phyloP scores from a whole-genome alignment of 2,888 invertebrate genomes.

The Drosophila nigricruria region DNA sequence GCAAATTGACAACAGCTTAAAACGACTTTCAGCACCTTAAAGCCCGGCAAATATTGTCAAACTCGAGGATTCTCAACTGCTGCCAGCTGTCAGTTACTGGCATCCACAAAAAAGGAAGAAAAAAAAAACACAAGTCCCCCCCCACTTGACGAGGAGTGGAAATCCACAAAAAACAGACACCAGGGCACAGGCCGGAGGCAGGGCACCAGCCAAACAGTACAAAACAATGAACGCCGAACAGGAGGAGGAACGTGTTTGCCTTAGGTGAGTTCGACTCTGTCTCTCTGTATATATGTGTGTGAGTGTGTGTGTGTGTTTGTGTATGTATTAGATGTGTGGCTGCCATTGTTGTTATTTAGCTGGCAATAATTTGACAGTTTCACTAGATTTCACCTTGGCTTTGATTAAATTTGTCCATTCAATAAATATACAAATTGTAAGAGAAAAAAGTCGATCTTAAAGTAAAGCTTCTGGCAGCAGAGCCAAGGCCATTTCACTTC shows the following conservation, averaged over 20 bases:
- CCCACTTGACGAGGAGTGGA: conserved; percentile 51
- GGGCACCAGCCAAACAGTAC: conserved; percentile 27
- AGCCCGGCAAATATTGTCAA: conserved; percentile 56
- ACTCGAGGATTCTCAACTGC: conserved; percentile 39
- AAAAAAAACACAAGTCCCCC: conserved; percentile 21
- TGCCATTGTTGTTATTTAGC: conserved; percentile 17
- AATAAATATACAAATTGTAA: conserved; percentile 27
- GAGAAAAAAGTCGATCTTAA: conserved; percentile 1
- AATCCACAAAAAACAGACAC: conserved; percentile 22
- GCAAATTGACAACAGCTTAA: conserved; percentile 78
- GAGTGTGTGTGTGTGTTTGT: background rate
- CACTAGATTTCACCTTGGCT: conserved; percentile 30
- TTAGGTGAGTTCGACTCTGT: conserved; percentile 66
- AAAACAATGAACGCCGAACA: conserved; percentile 67
- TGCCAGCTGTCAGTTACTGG: conserved; percentile 28
- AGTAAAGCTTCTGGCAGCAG: background rate
- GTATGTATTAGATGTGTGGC: conserved; percentile 17
- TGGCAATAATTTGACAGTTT: conserved; percentile 42
- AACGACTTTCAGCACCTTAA: conserved; percentile 68
- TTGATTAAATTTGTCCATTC: conserved; percentile 29
- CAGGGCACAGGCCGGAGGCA: conserved; percentile 13
- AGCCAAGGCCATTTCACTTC: background rate
- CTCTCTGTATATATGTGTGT: conserved; percentile 13
- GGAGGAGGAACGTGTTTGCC: conserved; percentile 73
- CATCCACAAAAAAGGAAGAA: conserved; percentile 11